Base-by-base conservation (phyloP, 2,888 invertebrate species). In the Perizoma flavofasciatum region DNA sequence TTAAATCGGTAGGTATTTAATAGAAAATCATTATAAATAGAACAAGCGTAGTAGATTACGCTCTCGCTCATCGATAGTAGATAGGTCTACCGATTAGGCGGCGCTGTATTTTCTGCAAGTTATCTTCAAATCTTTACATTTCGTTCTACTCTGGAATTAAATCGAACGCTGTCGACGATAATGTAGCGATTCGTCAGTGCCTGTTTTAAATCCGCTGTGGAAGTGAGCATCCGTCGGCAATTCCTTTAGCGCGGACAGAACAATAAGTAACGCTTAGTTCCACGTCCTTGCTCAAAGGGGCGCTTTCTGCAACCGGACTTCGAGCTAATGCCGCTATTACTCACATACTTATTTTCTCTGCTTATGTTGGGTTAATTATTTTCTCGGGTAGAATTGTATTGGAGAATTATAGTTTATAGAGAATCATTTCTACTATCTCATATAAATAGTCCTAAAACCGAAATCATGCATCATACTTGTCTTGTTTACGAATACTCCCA, bases 161-260 rank as follows among this genome's bases (percentile, higher is more conserved):
- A 85, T 84, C 77, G 82, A 83, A 80, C 70, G 77, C 74, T 80
- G 86, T 85, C 86, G 84, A 76, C 83, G 81, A 82, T 86, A 87
- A 86, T 86, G 86, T 83, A 80, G 82, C 85, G 68, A 87, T 87
- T 81, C 79, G 78, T 88, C 87, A 87, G 82, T 85, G 86, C 80
- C 85, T 80, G 79, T 73, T 83, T 83, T 83, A 87, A 86, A 82
- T 83, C 86, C 82, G 75, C 75, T 77, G 74, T 75, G 79, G 80
- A 79, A 83, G 83, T 77, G 78, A 81, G 73, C 82, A 80, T 81
- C 79, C 81, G 78, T 69, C 72, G 71, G 83, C 83, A 78, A 84
- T 82, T 82, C 58, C 62, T 62, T 58, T 50, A 48, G 58, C 62
- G 77, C 72, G 75, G 81, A 80, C 78, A 73, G 80, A 74, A 81